A percentile compares a stretch with the other conserved stretches of the same genome.
Conservation (phyloP, 2,797 vertebrate species). For the Rachycentron canadum region DNA sequence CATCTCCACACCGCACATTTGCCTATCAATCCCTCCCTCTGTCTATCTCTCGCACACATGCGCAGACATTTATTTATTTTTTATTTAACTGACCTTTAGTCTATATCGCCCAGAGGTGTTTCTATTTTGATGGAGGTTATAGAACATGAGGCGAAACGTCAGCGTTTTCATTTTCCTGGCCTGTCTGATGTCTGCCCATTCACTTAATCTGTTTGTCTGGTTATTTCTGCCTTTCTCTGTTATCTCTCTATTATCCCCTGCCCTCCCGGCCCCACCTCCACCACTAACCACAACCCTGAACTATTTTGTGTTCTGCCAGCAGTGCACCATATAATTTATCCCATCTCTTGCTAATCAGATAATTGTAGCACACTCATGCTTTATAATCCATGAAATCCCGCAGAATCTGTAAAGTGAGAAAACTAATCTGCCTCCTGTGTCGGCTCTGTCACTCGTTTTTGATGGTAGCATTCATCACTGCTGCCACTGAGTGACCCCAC, state of each 20-base stretch:
- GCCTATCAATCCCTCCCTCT: background rate
- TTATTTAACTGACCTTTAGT: conserved; percentile 44
- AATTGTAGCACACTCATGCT: conserved; percentile 46
- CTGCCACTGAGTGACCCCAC: background rate
- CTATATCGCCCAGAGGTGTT: conserved; percentile 33
- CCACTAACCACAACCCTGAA: conserved; percentile 21
- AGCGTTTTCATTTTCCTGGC: conserved; percentile 44
- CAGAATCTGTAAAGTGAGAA: conserved; percentile 52
- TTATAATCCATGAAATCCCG: conserved; percentile 63
- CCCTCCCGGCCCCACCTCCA: conserved; percentile 13
- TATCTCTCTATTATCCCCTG: conserved; percentile 47
- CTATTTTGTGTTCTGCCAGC: conserved; percentile 36
- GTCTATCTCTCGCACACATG: background rate
- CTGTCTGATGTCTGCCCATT: conserved; percentile 45
- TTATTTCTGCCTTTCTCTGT: conserved; percentile 35
- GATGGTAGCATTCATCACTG: conserved; percentile 15
- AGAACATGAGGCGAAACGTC: conserved; percentile 33
- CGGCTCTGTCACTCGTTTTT: conserved; percentile 8
- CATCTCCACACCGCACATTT: background rate
- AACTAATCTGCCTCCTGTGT: conserved; percentile 42
- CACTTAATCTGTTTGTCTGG: conserved; percentile 44
- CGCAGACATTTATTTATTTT: conserved; percentile 22
- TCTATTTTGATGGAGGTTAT: conserved; percentile 41
- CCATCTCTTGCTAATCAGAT: conserved; percentile 59
- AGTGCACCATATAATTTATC: conserved; percentile 47